Conservation (phyloP, 2,888 invertebrate species). For the Drosophila tripunctata region DNA sequence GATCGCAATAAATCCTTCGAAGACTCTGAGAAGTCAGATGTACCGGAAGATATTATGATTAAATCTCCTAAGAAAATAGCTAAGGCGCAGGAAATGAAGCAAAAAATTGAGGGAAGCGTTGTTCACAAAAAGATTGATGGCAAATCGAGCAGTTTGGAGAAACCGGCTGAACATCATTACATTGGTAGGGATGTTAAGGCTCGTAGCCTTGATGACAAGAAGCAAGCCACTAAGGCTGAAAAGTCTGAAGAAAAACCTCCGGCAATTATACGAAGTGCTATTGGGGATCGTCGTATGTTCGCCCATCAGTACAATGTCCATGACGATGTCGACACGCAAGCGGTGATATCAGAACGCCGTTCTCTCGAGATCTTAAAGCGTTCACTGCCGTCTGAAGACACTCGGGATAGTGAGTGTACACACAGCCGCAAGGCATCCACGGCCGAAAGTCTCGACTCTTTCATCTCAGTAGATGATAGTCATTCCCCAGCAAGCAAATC, state of each 20-base stretch:
- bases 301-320: constrained; percentile 82
- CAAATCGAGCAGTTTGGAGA: constrained; percentile 89
- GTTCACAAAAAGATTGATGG: constrained; percentile 87
- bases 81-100: constrained; percentile 87
- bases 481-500: constrained; percentile 86
- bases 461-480: constrained; percentile 87
- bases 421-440: constrained; percentile 84
- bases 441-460: constrained; percentile 85
- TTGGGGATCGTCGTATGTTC: constrained; percentile 82
- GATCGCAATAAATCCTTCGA: constrained; percentile 87
- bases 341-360: constrained; percentile 86
- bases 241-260: constrained; percentile 84
- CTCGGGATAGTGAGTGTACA: constrained; percentile 81
- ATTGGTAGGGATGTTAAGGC: constrained; percentile 88
- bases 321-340: constrained; percentile 86
- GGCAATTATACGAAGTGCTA: constrained; percentile 69
- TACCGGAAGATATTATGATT: constrained; percentile 84
- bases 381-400: constrained; percentile 85
- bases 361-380: constrained; percentile 87
- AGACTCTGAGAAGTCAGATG: constrained; percentile 86
- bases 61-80: constrained; percentile 87
- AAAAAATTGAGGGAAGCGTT: constrained; percentile 87
- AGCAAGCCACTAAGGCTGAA: constrained; percentile 69
- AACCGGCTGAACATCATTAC: constrained; percentile 87
- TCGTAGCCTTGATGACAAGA: constrained; percentile 88